Percentiles rank a stretch among this genome's conserved stretches.
These are phyloP conservation scores for Temnothorax curvispinosus DNA, from an alignment of 1,140 invertebrate genomes.

Conservation along the genomic window DNA sequence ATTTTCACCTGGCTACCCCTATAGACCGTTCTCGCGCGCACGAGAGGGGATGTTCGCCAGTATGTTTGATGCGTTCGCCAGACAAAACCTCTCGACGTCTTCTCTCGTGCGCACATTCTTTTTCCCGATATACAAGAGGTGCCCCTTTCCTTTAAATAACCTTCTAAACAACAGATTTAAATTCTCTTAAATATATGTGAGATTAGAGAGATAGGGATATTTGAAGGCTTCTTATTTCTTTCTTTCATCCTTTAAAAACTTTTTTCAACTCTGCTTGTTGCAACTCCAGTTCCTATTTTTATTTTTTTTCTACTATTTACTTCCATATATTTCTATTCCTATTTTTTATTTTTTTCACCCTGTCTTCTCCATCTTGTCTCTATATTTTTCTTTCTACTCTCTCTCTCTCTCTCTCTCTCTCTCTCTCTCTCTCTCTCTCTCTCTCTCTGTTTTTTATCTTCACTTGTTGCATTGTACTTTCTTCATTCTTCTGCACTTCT, in stretches of 20 bases:
- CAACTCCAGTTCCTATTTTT: neutral
- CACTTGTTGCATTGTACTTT: neutral
- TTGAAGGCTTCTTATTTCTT: neutral
- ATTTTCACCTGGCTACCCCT: constrained; percentile 74
- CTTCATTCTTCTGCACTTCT: neutral
- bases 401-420: too few relatives aligned
- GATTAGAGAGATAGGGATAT: neutral
- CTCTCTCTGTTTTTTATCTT: neutral
- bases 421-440: too few relatives aligned
- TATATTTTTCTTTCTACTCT: too few relatives aligned
- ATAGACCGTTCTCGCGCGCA: constrained; percentile 58
- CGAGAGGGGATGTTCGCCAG: constrained; percentile 27
- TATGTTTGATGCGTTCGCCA: constrained; percentile 12
- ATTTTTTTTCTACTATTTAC: neutral
- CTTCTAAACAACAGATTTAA: constrained; percentile 17
- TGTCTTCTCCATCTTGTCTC: neutral
- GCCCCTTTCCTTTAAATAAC: constrained; percentile 26
- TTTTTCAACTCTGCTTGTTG: neutral
- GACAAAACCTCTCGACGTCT: constrained; percentile 33
- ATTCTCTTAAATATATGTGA: constrained; percentile 1
- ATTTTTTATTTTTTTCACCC: neutral
- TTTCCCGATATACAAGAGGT: neutral
- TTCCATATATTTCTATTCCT: neutral
- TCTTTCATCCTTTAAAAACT: neutral
- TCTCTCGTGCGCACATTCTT: neutral